Percentiles rank a stretch among this genome's conserved stretches.
These are phyloP conservation scores for Clarias gariepinus DNA, from an alignment of 2,113 vertebrate species.

Conservation along the genomic window DNA sequence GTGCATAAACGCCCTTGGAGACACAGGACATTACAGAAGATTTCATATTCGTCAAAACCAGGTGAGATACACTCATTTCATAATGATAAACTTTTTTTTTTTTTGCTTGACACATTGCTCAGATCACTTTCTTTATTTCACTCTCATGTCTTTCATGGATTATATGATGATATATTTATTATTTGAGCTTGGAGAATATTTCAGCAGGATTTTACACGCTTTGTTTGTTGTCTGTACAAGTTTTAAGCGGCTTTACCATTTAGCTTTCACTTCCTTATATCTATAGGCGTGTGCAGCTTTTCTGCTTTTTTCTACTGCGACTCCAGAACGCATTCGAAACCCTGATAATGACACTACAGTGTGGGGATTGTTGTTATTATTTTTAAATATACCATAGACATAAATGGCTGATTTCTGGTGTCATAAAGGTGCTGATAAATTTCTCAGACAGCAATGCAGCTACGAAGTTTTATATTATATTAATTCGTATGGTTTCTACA, in stretches of 20 bases:
- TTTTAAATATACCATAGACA: neutral
- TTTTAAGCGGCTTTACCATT: constrained; percentile 11
- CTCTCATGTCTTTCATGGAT: neutral
- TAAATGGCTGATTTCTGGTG: neutral
- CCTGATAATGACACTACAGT: neutral
- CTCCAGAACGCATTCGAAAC: neutral
- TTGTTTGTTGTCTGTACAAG: neutral
- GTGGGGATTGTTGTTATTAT: too few relatives aligned
- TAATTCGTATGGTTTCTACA: neutral
- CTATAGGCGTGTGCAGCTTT: constrained; percentile 23
- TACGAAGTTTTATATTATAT: neutral
- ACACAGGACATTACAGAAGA: neutral
- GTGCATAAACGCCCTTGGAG: neutral
- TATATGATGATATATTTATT: neutral
- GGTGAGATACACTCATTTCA: neutral
- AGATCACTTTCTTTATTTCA: neutral
- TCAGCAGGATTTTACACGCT: neutral
- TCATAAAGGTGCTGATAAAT: neutral
- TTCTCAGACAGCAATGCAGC: neutral
- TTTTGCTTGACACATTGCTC: neutral
- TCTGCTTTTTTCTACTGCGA: neutral
- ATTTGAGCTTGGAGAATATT: neutral
- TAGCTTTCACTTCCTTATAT: constrained; percentile 36
- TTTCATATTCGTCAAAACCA: neutral
- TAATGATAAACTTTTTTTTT: neutral